phyloP scores from a whole-genome alignment of 2,888 invertebrate genomes.

The Amphipyra berbera region DNA sequence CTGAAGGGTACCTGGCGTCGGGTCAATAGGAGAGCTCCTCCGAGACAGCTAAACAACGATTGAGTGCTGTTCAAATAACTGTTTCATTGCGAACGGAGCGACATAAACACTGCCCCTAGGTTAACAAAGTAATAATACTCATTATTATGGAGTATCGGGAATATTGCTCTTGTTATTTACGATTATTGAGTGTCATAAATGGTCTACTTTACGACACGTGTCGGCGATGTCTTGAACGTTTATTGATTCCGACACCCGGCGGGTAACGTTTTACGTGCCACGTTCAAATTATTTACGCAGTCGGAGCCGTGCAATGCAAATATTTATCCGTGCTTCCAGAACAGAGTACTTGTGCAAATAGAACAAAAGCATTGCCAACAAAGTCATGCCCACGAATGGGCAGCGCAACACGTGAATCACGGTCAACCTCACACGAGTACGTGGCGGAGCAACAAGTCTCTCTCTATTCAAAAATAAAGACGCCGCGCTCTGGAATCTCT shows the following conservation, averaged over 20 bases:
- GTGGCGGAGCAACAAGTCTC: constrained; percentile 78
- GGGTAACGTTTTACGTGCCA: constrained; percentile 41
- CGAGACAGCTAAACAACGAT: constrained; percentile 51
- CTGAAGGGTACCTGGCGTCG: constrained; percentile 45
- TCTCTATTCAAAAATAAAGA: constrained; percentile 81
- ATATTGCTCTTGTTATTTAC: constrained; percentile 67
- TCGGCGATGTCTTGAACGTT: constrained; percentile 63
- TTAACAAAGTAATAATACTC: constrained; percentile 51
- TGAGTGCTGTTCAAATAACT: constrained; percentile 53
- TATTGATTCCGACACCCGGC: constrained; percentile 58
- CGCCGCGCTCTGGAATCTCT: constrained; percentile 77
- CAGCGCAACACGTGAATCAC: constrained; percentile 69
- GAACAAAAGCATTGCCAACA: constrained; percentile 72
- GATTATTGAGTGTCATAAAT: constrained; percentile 72
- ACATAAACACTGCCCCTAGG: constrained; percentile 26
- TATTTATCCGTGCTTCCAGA: constrained; percentile 30
- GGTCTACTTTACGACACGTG: constrained; percentile 64
- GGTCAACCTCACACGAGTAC: constrained; percentile 63
- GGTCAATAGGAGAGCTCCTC: constrained; percentile 47
- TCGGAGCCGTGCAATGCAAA: constrained; percentile 17
- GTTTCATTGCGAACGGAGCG: constrained; percentile 24
- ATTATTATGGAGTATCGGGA: constrained; percentile 61
- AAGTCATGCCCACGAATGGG: constrained; percentile 59
- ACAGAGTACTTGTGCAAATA: constrained; percentile 58
- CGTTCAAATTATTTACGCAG: constrained; percentile 44